Evolutionary conservation across 1,140 invertebrate species (phyloP).

Genomic region (Drosophila bifasciata): DNA sequence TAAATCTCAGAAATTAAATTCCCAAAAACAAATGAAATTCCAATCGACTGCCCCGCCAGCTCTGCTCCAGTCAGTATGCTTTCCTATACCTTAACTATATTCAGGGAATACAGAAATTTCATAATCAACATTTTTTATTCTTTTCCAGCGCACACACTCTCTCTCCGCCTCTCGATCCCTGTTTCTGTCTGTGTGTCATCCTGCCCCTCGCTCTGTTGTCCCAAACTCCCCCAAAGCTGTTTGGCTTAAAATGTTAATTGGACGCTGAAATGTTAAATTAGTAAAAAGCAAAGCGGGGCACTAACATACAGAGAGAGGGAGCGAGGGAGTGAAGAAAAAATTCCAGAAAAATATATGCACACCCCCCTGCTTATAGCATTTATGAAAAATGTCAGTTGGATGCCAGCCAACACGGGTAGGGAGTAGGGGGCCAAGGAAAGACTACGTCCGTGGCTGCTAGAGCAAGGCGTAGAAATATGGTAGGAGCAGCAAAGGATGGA

Average conservation of each 20-base stretch:
- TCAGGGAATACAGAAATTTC: conserved; percentile 45
- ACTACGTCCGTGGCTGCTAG: conserved; percentile 9
- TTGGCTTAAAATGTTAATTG: conserved; percentile 74
- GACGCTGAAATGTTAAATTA: conserved; percentile 74
- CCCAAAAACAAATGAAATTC: conserved; percentile 16
- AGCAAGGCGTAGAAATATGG: background rate
- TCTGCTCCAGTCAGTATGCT: too few relatives aligned
- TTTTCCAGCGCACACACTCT: conserved; percentile 20
- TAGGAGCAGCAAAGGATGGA: too few relatives aligned
- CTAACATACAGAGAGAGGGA: background rate
- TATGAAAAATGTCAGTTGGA: conserved; percentile 62
- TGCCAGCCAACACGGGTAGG: conserved; percentile 33
- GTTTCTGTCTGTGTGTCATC: background rate
- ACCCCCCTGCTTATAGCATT: conserved; percentile 14
- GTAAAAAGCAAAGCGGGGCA: conserved; percentile 42
- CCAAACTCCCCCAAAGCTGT: conserved; percentile 52
- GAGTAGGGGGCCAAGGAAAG: background rate
- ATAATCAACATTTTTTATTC: conserved; percentile 63
- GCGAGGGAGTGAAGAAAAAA: conserved; percentile 18
- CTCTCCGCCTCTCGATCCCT: background rate
- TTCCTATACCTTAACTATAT: background rate
- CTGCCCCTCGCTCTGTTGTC: background rate
- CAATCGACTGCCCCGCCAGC: conserved; percentile 5
- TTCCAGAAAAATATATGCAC: conserved; percentile 36
- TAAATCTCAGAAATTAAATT: background rate